Conservation (phyloP, 2,797 vertebrate genomes). For the Acropternis orthonyx region DNA sequence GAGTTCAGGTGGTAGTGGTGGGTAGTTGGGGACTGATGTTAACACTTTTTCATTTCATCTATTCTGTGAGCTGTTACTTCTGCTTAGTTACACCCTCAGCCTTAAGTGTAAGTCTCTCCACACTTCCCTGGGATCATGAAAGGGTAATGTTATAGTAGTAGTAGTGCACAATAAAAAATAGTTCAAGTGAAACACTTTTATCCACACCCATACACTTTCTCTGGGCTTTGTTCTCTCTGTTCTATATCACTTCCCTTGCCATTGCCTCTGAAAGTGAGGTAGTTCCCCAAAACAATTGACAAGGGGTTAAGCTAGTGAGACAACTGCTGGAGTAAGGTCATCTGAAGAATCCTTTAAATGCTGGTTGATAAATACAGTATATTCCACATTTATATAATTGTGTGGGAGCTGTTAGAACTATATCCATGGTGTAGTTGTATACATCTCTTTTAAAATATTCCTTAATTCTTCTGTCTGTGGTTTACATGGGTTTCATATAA, state of each 20-base stretch:
- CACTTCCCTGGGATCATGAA: background rate
- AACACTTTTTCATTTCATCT: background rate
- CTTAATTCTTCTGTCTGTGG: background rate
- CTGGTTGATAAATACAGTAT: background rate
- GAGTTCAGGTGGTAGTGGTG: background rate
- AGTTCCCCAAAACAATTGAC: background rate
- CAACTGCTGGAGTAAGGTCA: background rate
- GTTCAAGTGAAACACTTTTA: background rate
- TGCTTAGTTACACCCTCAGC: background rate
- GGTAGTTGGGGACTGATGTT: background rate
- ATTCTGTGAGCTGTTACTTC: background rate
- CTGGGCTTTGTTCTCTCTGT: background rate
- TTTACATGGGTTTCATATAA: background rate
- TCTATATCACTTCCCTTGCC: background rate
- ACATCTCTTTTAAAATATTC: background rate
- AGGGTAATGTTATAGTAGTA: background rate
- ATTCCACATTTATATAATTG: background rate
- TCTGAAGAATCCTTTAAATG: background rate
- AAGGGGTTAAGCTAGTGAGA: background rate
- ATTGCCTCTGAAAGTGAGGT: background rate
- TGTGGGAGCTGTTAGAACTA: background rate
- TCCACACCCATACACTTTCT: rapidly evolving
- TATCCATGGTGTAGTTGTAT: background rate
- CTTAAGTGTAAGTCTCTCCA: background rate
- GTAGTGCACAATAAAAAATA: background rate